Percentiles rank a stretch among this genome's conserved stretches.
phyloP scores from a whole-genome alignment of 2,797 vertebrate species.

The Chaetophractus vellerosus region DNA sequence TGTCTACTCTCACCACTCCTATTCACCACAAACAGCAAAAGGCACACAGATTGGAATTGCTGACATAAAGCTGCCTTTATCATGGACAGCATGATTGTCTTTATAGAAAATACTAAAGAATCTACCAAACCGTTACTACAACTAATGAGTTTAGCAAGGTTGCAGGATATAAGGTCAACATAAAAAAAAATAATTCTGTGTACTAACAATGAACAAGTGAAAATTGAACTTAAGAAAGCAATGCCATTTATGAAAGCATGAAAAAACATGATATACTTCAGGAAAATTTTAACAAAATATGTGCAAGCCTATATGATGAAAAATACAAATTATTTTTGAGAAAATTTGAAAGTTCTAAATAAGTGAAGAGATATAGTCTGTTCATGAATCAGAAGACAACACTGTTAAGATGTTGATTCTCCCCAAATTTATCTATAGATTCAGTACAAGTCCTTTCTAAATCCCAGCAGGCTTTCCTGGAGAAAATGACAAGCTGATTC shows the following conservation, averaged over 20 bases:
- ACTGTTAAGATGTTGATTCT: slow-evolving; percentile 8
- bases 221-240: slow-evolving; percentile 10
- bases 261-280: background rate
- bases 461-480: background rate
- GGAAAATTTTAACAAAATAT: slow-evolving; percentile 26
- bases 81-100: background rate
- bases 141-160: slow-evolving; percentile 28
- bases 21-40: background rate
- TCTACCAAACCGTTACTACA: background rate
- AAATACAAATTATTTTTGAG: background rate
- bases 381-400: slow-evolving; percentile 17
- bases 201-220: slow-evolving; percentile 9
- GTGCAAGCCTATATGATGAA: background rate
- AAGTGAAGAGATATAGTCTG: background rate
- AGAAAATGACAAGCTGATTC: slow-evolving; percentile 9
- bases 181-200: background rate
- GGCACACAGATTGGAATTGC: background rate
- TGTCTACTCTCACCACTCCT: background rate
- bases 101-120: background rate
- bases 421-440: slow-evolving; percentile 2
- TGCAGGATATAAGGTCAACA: background rate
- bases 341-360: background rate
- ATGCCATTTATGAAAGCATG: background rate
- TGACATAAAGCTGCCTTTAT: background rate
- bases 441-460: slow-evolving; percentile 45